Base-by-base conservation (phyloP, 2,797 vertebrate genomes). In the Manis javanica region DNA sequence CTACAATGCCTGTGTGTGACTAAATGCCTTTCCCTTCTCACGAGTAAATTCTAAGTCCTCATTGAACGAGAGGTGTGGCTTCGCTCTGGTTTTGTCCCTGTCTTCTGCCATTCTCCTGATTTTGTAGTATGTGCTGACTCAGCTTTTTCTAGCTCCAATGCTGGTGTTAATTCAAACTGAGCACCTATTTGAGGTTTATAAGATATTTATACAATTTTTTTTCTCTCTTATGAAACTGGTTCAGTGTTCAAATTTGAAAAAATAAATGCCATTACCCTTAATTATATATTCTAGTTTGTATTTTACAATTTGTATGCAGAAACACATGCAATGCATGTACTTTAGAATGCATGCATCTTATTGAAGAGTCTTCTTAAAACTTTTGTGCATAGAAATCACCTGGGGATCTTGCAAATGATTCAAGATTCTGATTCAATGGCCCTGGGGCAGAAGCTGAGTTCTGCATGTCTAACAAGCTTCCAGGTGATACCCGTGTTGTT, bases 251-350 rank as follows among this genome's bases (percentile, higher is more conserved):
- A 4, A 7, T 81, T 84, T 19, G 42, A 42, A 93, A 86, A 71
- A n/a, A 53, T 24, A 78, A 84, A 29, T 57, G 11, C 1, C 34
- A 39, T 57, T 59, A 84, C 18, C n/a, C 9, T 89, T 77, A 68
- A 72, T 51, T 84, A 66, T 37, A 79, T 14, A 6, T 66, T 69
- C 31, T 81, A 69, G 10, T 55, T 77, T 49, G 1, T 15, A 2
- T 77, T 88, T 85, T 74, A 14, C 21, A 82, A 14, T 46, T 31
- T 96, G 31, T 79, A 72, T 24, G 13, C 10, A 87, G 26, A 90
- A 77, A 57, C 42, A 5, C 3, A 39, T 71, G 4, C 66, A n/a
- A 68, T 68, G 2, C 15, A n/a, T 4, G 29, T n/a, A 10, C 11
- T 66, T 72, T 24, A 39, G 13, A 57, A 72, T 34, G 63, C 11